These are phyloP conservation scores for Prinia subflava DNA, from an alignment of 2,113 vertebrate genomes.

Conservation along the genomic window DNA sequence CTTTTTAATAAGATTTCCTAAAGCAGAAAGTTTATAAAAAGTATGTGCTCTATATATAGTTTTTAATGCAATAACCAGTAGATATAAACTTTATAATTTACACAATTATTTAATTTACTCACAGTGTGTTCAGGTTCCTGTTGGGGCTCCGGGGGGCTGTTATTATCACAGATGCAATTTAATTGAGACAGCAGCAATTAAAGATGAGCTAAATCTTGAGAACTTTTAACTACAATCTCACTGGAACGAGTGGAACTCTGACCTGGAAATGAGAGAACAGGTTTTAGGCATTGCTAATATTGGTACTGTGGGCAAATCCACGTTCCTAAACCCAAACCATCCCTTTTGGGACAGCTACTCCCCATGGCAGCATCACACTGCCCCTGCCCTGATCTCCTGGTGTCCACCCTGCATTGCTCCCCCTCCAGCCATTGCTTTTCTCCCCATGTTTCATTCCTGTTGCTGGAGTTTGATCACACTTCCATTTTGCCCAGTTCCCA, in stretches of 20 bases:
- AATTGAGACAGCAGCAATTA: conserved; percentile 28
- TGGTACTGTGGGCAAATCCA: neutral
- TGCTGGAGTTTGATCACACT: neutral
- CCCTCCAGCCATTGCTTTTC: neutral
- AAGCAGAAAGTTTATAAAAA: neutral
- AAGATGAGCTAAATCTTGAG: neutral
- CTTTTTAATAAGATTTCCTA: neutral
- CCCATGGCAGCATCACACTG: neutral
- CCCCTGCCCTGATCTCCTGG: neutral
- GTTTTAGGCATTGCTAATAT: neutral
- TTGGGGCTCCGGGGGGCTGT: neutral
- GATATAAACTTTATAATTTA: neutral
- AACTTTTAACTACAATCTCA: neutral
- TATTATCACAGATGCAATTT: conserved; percentile 9
- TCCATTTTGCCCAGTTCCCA: neutral
- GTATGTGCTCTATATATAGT: neutral
- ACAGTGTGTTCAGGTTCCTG: neutral
- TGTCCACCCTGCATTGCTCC: neutral
- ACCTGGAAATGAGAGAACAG: neutral
- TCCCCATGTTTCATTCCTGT: accelerated
- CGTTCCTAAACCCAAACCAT: neutral
- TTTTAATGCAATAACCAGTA: neutral
- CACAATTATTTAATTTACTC: conserved; percentile 9
- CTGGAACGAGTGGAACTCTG: neutral
- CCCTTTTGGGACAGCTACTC: neutral